phyloP scores from a whole-genome alignment of 2,888 invertebrate genomes.

The Erynnis tages region DNA sequence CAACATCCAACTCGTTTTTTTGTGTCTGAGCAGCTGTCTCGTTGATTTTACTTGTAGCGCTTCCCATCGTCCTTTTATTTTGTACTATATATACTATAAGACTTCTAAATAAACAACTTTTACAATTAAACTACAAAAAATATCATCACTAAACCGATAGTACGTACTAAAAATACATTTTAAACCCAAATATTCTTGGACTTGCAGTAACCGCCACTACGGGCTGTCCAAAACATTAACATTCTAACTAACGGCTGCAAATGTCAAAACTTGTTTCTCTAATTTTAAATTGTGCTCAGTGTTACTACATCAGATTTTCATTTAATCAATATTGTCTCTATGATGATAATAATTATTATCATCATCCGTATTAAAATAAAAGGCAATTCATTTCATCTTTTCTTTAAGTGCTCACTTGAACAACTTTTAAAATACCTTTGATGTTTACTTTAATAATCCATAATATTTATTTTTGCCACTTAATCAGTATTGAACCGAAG shows the following conservation, averaged over 20 bases:
- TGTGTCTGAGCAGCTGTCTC: conserved; percentile 49
- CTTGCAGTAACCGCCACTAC: conserved; percentile 12
- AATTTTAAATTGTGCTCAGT: conserved; percentile 52
- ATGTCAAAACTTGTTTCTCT: conserved; percentile 54
- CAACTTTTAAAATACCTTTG: too few species aligned
- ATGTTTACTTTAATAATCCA: too few species aligned
- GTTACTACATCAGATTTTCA: too few species aligned
- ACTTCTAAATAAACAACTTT: conserved; percentile 15
- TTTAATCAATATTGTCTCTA: too few species aligned
- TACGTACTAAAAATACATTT: conserved; percentile 19
- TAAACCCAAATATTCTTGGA: conserved; percentile 6
- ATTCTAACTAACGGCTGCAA: conserved; percentile 67
- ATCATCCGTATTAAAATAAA: too few species aligned
- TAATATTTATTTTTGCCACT: too few species aligned
- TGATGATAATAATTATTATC: too few species aligned
- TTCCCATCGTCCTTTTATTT: conserved; percentile 55
- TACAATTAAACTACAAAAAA: conserved; percentile 34
- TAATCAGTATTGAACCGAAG: too few species aligned
- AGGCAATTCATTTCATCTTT: too few species aligned
- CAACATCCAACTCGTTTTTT: conserved; percentile 53
- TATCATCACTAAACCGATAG: conserved; percentile 31
- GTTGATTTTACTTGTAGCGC: conserved; percentile 63
- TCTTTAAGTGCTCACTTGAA: too few species aligned
- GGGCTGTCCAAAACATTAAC: conserved; percentile 49
- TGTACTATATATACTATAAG: neutral